These are phyloP conservation scores for Piprites chloris DNA, from an alignment of 2,113 vertebrate species.

Conservation along the genomic window DNA sequence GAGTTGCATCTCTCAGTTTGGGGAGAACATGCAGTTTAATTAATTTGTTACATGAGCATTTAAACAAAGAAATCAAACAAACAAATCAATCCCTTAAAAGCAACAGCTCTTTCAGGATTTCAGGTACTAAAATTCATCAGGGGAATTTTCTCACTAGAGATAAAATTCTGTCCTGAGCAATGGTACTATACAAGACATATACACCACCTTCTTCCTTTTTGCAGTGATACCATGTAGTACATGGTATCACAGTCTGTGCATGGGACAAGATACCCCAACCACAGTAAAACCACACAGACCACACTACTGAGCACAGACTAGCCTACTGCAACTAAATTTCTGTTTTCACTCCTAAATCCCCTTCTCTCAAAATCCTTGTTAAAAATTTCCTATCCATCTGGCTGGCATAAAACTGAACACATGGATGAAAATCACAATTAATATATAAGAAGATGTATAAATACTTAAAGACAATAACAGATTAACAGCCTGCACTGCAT, in stretches of 20 bases:
- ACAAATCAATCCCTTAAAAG: neutral
- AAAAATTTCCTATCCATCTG: neutral
- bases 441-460: neutral
- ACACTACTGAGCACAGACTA: rapidly evolving
- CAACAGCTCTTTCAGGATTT: neutral
- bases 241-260: neutral
- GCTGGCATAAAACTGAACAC: neutral
- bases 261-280: neutral
- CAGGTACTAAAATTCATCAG: neutral
- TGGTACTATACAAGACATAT: neutral
- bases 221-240: neutral
- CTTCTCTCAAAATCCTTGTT: neutral
- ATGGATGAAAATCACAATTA: neutral
- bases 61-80: neutral
- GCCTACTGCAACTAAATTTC: neutral
- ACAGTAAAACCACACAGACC: neutral
- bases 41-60: neutral
- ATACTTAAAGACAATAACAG: neutral
- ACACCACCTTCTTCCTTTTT: neutral
- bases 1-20: neutral
- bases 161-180: neutral
- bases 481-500: neutral
- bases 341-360: neutral
- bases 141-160: neutral
- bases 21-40: neutral